Percentiles rank a stretch among this genome's conserved stretches.
phyloP scores from a whole-genome alignment of 92 coral and sea anemone species.

The Hydrozoanthus gracilis region DNA sequence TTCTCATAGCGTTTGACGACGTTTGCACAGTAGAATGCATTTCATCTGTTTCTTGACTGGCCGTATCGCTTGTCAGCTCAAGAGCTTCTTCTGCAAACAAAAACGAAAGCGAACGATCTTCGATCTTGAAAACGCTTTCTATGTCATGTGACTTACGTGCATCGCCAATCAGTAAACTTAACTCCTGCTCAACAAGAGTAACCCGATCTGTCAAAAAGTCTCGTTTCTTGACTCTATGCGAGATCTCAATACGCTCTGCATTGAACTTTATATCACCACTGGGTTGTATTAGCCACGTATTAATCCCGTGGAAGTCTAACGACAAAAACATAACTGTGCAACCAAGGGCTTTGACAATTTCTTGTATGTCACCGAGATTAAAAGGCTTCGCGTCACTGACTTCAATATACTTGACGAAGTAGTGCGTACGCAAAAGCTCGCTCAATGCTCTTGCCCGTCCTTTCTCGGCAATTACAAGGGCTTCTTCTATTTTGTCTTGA shows the following conservation, averaged over 20 bases:
- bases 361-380: background rate
- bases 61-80: too few species aligned
- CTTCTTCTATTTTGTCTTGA: conserved; percentile 4
- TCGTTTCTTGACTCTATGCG: background rate
- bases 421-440: background rate
- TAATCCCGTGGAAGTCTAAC: background rate
- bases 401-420: background rate
- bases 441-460: background rate
- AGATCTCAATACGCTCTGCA: background rate
- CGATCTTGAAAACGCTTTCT: too few species aligned
- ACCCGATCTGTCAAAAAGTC: background rate
- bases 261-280: background rate
- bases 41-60: too few species aligned
- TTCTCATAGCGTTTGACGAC: background rate
- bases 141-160: too few species aligned
- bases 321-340: background rate
- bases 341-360: background rate
- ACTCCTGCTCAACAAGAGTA: background rate
- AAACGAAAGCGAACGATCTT: too few species aligned
- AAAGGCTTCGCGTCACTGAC: background rate
- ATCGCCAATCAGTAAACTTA: background rate
- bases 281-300: background rate
- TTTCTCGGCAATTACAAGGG: background rate
- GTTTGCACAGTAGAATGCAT: background rate
- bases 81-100: too few species aligned